Evolutionary conservation across 2,113 vertebrate species (phyloP), one percentile per base, ranked within the genome.

Genomic region (Leptosomus discolor): DNA sequence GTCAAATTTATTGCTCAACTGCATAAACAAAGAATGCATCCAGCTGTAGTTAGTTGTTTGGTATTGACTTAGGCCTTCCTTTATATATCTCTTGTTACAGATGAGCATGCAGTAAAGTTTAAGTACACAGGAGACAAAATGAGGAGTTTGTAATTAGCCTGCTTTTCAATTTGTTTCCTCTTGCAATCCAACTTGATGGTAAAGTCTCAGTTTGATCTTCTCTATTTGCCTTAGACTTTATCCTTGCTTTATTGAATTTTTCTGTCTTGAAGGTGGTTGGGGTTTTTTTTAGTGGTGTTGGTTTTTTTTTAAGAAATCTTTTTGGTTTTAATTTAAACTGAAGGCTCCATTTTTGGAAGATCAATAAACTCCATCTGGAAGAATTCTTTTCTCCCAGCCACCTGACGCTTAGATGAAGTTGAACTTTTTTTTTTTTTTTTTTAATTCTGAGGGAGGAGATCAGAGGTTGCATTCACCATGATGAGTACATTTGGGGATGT

Each of bases 281-380:
- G 4, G 2, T 0, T 6, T 54, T 57, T 34, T 57, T 34, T 57
- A 13, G 36, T 54, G 22, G 29, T 74, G 15, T 34, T 51, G 22
- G 9, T 51, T 46, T 51, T 43, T 65, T 73, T 74, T 54, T 4
- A 67, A 75, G 61, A 77, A 84, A 53, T 79, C 48, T 92, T 81
- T 94, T 91, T 82, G n/a, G 73, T 75, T 94, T 94, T 92, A 95
- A 85, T 92, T 97, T 87, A 88, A 94, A 91, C 58, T 53, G 77
- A 96, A 95, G 80, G 41, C 67, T 94, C 43, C 36, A 7, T 79
- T 97, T 95, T 96, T 95, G 89, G 86, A 85, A 95, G 91, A 96
- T 97, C 92, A 96, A 32, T 96, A 89, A 96, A 81, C 74, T 95
- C 86, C 91, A 85, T 92, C 84, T 91, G 93, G 80, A 85, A 65